Evolutionary conservation across 92 coral and sea anemone genomes (phyloP), one percentile per base, ranked within the genome.

Genomic region (Scolanthus callimorphus): DNA sequence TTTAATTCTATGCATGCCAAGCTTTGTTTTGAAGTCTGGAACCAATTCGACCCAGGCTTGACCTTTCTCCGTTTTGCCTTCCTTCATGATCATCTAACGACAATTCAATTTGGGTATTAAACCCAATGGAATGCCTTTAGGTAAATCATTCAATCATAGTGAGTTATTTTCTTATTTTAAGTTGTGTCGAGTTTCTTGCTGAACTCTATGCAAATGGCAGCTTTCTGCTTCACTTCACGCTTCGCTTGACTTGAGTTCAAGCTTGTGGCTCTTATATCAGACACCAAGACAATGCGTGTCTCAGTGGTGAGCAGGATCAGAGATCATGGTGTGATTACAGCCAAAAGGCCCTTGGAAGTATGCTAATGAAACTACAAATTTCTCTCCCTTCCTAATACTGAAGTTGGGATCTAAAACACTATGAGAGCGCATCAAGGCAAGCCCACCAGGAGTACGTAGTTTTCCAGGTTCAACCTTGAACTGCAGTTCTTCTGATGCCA

Each of bases 21-120:
- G 39, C 57, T 68, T 66, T 43, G 65, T 68, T 68, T 47, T 68
- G 11, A 51, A 28, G 75, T 68, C 75, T 68, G 75, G 75, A 55
- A 54, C 47, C 23, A 31, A 49, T 22, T 55, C 54, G 55, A 48
- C 46, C 75, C 65, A 44, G 48, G 65, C 31, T 29, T 67, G 75
- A 68, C 75, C 75, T 41, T 68, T 15, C 41, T 34, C 45, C 19
- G 53, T 43, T 49, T 57, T 59, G 64, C 27, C 28, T 68, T 13
- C 57, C 8, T 44, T 57, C 54, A 55, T 55, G 41, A 20, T 29
- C 54, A 39, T 46, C 27, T 48, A 68, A 57, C 20, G 28, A n/a
- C 6, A 34, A 24, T 68, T 56, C 48, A 17, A 15, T 23, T 24
- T 39, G 34, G 29, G 31, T 54, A 11, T 51, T 31, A 25, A 57